phyloP scores from a whole-genome alignment of 1,140 invertebrate species.

The Aradophagus sp. region DNA sequence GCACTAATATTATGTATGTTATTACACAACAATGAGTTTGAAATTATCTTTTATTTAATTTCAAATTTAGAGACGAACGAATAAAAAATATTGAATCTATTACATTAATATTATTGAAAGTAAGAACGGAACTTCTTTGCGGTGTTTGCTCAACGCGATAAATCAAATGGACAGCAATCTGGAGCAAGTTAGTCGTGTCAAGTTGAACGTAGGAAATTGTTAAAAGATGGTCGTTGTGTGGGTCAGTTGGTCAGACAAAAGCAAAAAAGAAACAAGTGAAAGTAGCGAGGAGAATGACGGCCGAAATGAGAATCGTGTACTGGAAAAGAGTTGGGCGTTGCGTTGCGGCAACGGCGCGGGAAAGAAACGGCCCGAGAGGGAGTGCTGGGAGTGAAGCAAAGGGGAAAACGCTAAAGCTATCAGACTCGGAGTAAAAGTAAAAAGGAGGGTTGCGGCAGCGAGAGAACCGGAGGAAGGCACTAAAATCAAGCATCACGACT shows the following conservation, averaged over 20 bases:
- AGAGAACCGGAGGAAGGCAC: slow-evolving; percentile 58
- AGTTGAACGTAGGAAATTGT: slow-evolving; percentile 43
- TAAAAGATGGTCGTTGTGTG: slow-evolving; percentile 58
- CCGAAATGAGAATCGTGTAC: slow-evolving; percentile 52
- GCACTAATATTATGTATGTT: too few relatives aligned
- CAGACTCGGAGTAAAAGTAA: slow-evolving; percentile 59
- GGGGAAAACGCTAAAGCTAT: slow-evolving; percentile 56
- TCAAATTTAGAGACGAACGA: too few relatives aligned
- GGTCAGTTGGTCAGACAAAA: slow-evolving; percentile 63
- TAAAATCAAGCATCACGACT: slow-evolving; percentile 70
- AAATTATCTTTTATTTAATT: too few relatives aligned
- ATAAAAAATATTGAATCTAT: too few relatives aligned
- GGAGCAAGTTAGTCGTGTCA: slow-evolving; percentile 19
- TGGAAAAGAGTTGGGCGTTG: slow-evolving; percentile 40
- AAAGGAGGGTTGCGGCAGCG: slow-evolving; percentile 54
- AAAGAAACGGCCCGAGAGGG: slow-evolving; percentile 50
- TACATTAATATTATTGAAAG: too few relatives aligned
- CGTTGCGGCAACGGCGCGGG: slow-evolving; percentile 35
- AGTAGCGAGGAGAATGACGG: slow-evolving; percentile 54
- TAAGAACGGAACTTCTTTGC: too few relatives aligned
- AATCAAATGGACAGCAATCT: slow-evolving; percentile 26
- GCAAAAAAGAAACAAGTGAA: slow-evolving; percentile 55
- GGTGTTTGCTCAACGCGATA: slow-evolving; percentile 5
- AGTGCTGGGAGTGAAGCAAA: slow-evolving; percentile 43
- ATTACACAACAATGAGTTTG: too few relatives aligned